Base-by-base conservation (phyloP, 2,113 vertebrate species). In the Cavia aperea region DNA sequence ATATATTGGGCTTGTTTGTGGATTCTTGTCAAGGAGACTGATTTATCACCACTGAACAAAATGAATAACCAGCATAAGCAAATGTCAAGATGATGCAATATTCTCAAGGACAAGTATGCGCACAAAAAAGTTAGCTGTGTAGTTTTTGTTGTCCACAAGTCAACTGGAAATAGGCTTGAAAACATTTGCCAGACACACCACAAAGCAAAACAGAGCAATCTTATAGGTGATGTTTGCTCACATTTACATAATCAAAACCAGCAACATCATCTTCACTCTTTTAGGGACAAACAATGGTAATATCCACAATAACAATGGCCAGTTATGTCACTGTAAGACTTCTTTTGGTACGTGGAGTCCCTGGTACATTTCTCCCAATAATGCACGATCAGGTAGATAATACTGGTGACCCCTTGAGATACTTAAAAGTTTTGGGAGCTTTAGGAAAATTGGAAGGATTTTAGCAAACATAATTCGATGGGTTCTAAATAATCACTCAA, bases 51-150 rank as follows among this genome's bases (percentile, higher is more conserved):
- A 21, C 11, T 14, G 12, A 2, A 31, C 0, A 46, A 77, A 56
- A 5, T 54, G 5, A 15, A 29, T 18, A 23, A 18, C 24, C 16
- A 33, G 3, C 14, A 1, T 0, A 16, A 9, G 2, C 4, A 31
- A 10, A 29, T 16, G 11, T 60, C 18, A 6, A 46, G 77, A 21
- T 2, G 58, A 43, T 1, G 12, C 15, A 10, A 0, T 46, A 13
- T 65, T 81, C 4, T 51, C 18, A 33, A 15, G 36, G 12, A 66
- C 11, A 58, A 29, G n/a, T 7, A 39, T 11, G 0, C 4, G 39
- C 19, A 79, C 63, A 14, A 31, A 23, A 77, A 56, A 7, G 4
- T 31, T 24, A 10, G 19, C 9, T 7, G 1, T 9, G 4, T 10
- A 16, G 26, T 13, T 43, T 43, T 31, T 16, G n/a, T 26, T 43